phyloP scores from a whole-genome alignment of 1,140 invertebrate species.

The Drosophila sulfurigaster region DNA sequence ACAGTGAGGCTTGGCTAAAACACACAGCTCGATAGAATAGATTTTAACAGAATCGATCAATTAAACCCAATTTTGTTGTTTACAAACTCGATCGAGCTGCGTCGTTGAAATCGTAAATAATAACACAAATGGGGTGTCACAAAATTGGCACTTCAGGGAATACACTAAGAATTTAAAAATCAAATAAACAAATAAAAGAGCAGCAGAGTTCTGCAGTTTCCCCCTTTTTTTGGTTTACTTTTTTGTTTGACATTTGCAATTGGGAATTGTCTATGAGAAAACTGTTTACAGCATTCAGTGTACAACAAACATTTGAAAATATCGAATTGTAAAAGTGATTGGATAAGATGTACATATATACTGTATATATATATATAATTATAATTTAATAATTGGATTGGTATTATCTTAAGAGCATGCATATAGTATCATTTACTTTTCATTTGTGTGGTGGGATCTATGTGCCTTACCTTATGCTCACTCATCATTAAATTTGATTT shows the following conservation, averaged over 20 bases:
- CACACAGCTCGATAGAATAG: slow-evolving; percentile 25
- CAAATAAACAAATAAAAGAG: slow-evolving; percentile 23
- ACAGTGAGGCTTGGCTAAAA: slow-evolving; percentile 40
- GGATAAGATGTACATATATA: slow-evolving; percentile 35
- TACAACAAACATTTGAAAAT: slow-evolving; percentile 52
- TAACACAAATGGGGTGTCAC: slow-evolving; percentile 38
- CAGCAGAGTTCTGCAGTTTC: slow-evolving; percentile 26
- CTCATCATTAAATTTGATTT: slow-evolving; percentile 74
- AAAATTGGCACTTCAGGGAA: slow-evolving; percentile 38
- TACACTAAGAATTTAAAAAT: slow-evolving; percentile 19
- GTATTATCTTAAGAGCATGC: slow-evolving; percentile 53
- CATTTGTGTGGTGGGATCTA: slow-evolving; percentile 50
- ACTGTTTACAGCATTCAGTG: slow-evolving; percentile 58
- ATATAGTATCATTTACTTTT: slow-evolving; percentile 26
- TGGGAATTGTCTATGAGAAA: slow-evolving; percentile 46
- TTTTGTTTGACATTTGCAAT: slow-evolving; percentile 31
- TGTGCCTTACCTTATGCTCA: slow-evolving; percentile 84
- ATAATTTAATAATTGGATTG: slow-evolving; percentile 34
- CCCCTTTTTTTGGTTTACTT: slow-evolving; percentile 20
- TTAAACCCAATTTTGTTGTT: neutral
- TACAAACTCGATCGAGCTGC: slow-evolving; percentile 28
- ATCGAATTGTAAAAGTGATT: slow-evolving; percentile 47
- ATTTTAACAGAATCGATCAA: neutral
- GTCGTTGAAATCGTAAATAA: slow-evolving; percentile 30
- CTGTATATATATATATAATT: slow-evolving; percentile 22